Evolutionary conservation across 2,888 invertebrate species (phyloP).

Genomic region (Drosophila atripex): DNA sequence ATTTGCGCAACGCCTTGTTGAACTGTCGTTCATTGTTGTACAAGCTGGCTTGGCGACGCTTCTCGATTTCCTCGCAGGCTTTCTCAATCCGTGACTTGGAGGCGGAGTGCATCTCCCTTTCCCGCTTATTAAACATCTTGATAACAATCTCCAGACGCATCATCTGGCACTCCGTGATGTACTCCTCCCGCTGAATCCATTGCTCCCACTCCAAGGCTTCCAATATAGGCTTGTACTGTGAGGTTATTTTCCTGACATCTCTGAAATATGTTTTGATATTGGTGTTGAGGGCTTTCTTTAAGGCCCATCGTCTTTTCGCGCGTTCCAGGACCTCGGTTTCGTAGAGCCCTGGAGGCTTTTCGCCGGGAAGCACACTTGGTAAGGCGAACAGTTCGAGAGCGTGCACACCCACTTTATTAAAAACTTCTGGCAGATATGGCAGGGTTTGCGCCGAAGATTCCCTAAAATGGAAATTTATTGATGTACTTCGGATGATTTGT

Average conservation of each 20-base stretch:
- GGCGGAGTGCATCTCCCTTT: conserved; percentile 79
- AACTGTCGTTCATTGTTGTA: conserved; percentile 84
- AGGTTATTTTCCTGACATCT: conserved; percentile 83
- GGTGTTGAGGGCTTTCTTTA: conserved; percentile 86
- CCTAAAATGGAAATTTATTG: conserved; percentile 51
- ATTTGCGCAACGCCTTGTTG: conserved; percentile 84
- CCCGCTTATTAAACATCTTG: conserved; percentile 86
- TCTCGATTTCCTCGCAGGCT: conserved; percentile 84
- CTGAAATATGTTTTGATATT: conserved; percentile 85
- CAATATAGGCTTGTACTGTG: conserved; percentile 87
- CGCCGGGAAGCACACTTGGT: conserved; percentile 72
- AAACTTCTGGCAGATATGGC: conserved; percentile 79
- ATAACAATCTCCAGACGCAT: conserved; percentile 86
- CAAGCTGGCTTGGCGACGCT: conserved; percentile 86
- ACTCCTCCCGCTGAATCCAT: conserved; percentile 92
- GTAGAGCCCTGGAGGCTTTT: conserved; percentile 79
- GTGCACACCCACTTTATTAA: conserved; percentile 39
- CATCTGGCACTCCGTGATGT: conserved; percentile 89
- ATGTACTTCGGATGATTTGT: neutral
- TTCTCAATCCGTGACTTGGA: conserved; percentile 84
- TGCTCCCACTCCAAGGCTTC: conserved; percentile 91
- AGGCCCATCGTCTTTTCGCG: conserved; percentile 87
- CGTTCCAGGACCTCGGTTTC: conserved; percentile 87
- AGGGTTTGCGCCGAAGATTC: conserved; percentile 83
- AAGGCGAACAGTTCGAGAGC: conserved; percentile 76